Evolutionary conservation across 2,113 vertebrate genomes (phyloP), one percentile per base, ranked within the genome.

Genomic region (Polypterus senegalus): DNA sequence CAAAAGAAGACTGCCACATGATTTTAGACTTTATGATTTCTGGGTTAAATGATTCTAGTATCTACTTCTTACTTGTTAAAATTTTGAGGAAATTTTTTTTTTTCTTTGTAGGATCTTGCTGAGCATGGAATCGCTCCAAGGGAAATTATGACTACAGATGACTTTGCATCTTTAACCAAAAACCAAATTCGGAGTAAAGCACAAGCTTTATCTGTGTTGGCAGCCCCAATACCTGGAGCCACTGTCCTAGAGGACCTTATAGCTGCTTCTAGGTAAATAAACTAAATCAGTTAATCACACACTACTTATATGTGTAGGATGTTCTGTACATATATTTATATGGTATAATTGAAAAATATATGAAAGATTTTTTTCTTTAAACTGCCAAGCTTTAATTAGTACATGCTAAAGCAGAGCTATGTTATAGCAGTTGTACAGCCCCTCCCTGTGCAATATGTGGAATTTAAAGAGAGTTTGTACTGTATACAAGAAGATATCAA

Each of bases 41-140:
- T 8, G 7, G 52, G 52, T 54, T 7, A 54, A 7, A 7, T 54
- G 7, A 2, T n/a, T 44, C 51, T 7, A 10, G 0, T 2, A 46
- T 56, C 47, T 65, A 60, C 11, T 63, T 1, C 1, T 62, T 4
- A 3, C 54, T 64, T 69, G 51, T 44, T 60, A 47, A 4, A 45
- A 2, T 47, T 43, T 57, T 3, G 1, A 0, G 49, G 58, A 47
- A 7, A 1, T 9, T 48, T 5, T 54, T 53, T 60, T 60, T 59
- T 61, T 65, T 6, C 66, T 70, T 67, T 69, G 1, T 59, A 98
- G 96, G 96, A 99, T 77, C 85, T 97, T 5, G 65, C 91, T 63
- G 96, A 99, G 74, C 93, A 94, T 69, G 96, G 96, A 49, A 99
- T 98, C 63, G 94, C 94, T 9, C 93, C 96, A 9, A 80, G 74